Evolutionary conservation across 2,113 vertebrate species (phyloP), one percentile per base, ranked within the genome.

Genomic region (Anolis sagrei): DNA sequence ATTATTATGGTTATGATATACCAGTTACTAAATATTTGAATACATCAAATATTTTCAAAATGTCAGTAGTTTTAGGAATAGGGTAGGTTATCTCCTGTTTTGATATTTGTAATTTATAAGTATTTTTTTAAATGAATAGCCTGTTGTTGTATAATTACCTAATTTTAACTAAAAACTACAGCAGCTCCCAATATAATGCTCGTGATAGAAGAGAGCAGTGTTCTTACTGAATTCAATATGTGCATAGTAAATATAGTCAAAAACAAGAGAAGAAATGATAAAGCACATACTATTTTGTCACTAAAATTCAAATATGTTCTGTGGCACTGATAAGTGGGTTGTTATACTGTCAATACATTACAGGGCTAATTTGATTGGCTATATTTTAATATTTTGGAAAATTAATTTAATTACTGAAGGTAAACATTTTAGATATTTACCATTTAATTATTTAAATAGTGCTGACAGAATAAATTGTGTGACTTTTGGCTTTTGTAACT

Each of bases 201-300:
- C 32, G 23, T 27, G 62, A 27, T 66, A 1, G 27, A 27, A 27
- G 62, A 66, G 21, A 70, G 13, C 25, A 81, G 36, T 36, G n/a
- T 51, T 70, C 23, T 1, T 39, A 74, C 21, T 89, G 21, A 2
- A 87, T 61, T 21, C 83, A 85, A 93, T 92, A 86, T 3, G 58
- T 89, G 86, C 84, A 48, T 85, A n/a, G 21, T 70, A 49, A 81
- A 73, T 89, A 84, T 83, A 70, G 27, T 29, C 7, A 84, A 89
- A 66, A 85, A 83, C 70, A 87, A 93, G 87, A 81, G 75, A 90
- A 62, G 83, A 86, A 3, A 90, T 91, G 79, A 85, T 88, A 58
- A 91, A 84, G 64, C 79, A 51, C 5, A 68, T 82, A 49, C 27
- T 83, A 39, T 86, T 92, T 44, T 90, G 87, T 87, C 84, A 92